A percentile compares a stretch with the other conserved stretches of the same genome.
These are phyloP conservation scores for Micrastur ruficollis DNA, from an alignment of 2,797 vertebrate species.

Conservation along the genomic window DNA sequence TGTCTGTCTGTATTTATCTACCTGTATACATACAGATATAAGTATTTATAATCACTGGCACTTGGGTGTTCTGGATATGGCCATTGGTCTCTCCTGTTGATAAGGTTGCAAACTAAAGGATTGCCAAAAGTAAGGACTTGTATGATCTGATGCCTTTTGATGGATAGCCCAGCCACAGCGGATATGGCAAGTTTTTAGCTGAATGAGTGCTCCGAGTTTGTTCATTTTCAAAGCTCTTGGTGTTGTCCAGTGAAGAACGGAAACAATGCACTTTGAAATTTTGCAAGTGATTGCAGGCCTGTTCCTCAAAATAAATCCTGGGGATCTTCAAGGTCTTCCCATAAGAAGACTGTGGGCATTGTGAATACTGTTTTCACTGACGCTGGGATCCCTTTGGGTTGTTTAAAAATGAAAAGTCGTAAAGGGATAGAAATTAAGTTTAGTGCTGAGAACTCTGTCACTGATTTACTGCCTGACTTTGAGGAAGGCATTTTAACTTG, in stretches of 20 bases:
- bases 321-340: neutral
- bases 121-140: neutral
- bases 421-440: neutral
- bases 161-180: neutral
- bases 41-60: neutral
- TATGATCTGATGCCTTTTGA: neutral
- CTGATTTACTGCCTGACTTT: constrained; percentile 48
- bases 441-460: neutral
- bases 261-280: neutral
- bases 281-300: neutral
- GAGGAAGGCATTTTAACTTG: constrained; percentile 23
- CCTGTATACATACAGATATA: neutral
- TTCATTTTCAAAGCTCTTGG: neutral
- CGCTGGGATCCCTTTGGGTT: neutral
- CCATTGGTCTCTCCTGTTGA: neutral
- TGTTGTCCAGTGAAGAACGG: neutral
- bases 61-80: neutral
- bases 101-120: neutral
- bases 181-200: neutral
- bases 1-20: neutral
- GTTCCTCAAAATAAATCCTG: neutral
- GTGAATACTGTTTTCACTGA: neutral
- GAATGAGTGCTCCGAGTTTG: neutral
- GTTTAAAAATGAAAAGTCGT: neutral
- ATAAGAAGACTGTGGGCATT: neutral